phyloP scores from a whole-genome alignment of 1,140 invertebrate genomes.

The Drosophila gunungcola region DNA sequence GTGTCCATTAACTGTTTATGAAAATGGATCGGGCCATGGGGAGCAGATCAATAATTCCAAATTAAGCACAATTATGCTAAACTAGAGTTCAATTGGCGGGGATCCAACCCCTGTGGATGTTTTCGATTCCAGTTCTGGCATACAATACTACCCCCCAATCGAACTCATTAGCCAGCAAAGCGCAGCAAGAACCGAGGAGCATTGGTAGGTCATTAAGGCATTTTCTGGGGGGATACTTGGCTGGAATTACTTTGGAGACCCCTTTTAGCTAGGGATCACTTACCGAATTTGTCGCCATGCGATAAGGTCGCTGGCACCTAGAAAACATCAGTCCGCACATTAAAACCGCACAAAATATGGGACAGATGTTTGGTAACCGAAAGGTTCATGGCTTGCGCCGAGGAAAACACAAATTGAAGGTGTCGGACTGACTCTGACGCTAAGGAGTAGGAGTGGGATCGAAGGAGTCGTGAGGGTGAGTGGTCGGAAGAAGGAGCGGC shows the following conservation, averaged over 20 bases:
- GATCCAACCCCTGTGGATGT: slow-evolving; percentile 18
- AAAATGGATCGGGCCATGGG: slow-evolving; percentile 36
- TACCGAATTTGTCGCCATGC: slow-evolving; percentile 66
- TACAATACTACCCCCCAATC: slow-evolving; percentile 19
- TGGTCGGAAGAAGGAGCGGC: slow-evolving; percentile 44
- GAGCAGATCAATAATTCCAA: slow-evolving; percentile 54
- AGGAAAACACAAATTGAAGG: slow-evolving; percentile 73
- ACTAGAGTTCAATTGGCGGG: slow-evolving; percentile 39
- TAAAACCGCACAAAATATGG: slow-evolving; percentile 80
- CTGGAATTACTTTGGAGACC: slow-evolving; percentile 14
- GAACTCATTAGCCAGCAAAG: slow-evolving; percentile 32
- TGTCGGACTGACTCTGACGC: slow-evolving; percentile 66
- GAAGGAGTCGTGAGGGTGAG: slow-evolving; percentile 21
- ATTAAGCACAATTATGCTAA: slow-evolving; percentile 75
- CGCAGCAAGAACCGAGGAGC: slow-evolving; percentile 11
- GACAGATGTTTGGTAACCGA: slow-evolving; percentile 68
- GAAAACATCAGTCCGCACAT: slow-evolving; percentile 50
- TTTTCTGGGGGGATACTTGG: slow-evolving; percentile 21
- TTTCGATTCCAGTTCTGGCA: not conserved
- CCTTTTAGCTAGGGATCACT: slow-evolving; percentile 51
- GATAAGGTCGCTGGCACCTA: slow-evolving; percentile 56
- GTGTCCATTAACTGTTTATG: slow-evolving; percentile 68
- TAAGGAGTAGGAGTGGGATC: slow-evolving; percentile 34
- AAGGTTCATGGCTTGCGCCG: slow-evolving; percentile 73
- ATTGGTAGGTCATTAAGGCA: slow-evolving; percentile 17